Conservation (phyloP, 2,797 vertebrate species). For the Spinus pinus region DNA sequence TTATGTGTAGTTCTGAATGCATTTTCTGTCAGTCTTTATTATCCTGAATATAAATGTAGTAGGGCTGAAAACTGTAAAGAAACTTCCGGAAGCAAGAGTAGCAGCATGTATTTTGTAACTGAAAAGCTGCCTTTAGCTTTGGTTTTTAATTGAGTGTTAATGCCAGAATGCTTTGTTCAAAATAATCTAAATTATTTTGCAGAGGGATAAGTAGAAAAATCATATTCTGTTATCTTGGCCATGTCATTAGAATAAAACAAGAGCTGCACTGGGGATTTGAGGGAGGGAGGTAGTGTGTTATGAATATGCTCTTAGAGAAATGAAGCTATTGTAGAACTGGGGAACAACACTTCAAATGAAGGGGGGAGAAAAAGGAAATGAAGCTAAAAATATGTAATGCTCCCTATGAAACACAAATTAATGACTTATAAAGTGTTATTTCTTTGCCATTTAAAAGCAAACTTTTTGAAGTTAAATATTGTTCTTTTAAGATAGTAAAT, state of each 20-base stretch:
- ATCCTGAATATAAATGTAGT: neutral
- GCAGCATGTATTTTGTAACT: neutral
- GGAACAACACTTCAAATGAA: neutral
- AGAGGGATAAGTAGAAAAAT: neutral
- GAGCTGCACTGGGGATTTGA: neutral
- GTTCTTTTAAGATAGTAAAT: neutral
- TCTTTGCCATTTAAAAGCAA: neutral
- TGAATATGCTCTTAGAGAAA: neutral
- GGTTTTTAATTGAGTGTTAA: neutral
- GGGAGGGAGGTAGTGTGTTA: neutral
- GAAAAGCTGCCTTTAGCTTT: neutral
- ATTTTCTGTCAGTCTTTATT: neutral
- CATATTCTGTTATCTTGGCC: neutral
- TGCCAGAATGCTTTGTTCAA: neutral
- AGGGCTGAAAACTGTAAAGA: neutral
- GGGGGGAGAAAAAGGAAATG: accelerated
- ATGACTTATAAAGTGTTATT: neutral
- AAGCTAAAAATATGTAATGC: neutral
- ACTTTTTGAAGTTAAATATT: neutral
- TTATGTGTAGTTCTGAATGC: neutral
- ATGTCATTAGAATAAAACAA: neutral
- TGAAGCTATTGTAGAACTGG: neutral
- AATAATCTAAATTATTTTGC: neutral
- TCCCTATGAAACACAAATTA: neutral
- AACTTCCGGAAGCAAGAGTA: neutral